Evolutionary conservation across 2,113 vertebrate species (phyloP), one percentile per base, ranked within the genome.

Genomic region (Limanda limanda): DNA sequence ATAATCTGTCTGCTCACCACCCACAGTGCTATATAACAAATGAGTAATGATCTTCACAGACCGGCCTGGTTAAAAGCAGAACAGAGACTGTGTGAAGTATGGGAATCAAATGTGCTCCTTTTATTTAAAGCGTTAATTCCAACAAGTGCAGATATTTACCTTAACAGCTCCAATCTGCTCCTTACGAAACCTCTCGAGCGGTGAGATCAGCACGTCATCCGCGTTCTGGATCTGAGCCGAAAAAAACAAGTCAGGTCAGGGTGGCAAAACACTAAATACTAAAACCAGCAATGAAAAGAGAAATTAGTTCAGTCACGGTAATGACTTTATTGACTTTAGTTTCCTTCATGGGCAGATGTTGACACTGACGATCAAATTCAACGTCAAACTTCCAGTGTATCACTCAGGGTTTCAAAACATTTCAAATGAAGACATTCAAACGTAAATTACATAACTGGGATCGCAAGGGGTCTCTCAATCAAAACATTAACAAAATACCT

Each of bases 81-180:
- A n/a, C 10, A 37, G 25, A 54, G 35, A 42, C 21, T 3, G 31
- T n/a, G 14, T 15, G 18, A 56, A 5, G 59, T 37, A 45, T 74
- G 4, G 35, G 40, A 20, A 61, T 27, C 20, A 24, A 25, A 14
- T 3, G 23, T 9, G 10, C 1, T 60, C 27, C n/a, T 54, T 25
- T 25, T 9, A 17, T 45, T 13, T 57, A 12, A 57, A 42, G 40
- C 40, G 40, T 40, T 40, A 40, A 11, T 12, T 40, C 40, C 40
- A 40, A 40, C 5, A 55, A 63, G 12, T n/a, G 10, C 1, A 71
- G 47, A 47, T 73, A 48, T 74, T 92, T 96, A 99, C 98, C 95
- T 99, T 99, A 54, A 97, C 98, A 58, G 97, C 98, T 60, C 97
- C 97, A 20, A 99, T 99, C 93, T 99, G 98, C 76, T 99, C 97